These are phyloP conservation scores for Loxodonta africana DNA, from an alignment of 2,113 vertebrate genomes.

Conservation along the genomic window DNA sequence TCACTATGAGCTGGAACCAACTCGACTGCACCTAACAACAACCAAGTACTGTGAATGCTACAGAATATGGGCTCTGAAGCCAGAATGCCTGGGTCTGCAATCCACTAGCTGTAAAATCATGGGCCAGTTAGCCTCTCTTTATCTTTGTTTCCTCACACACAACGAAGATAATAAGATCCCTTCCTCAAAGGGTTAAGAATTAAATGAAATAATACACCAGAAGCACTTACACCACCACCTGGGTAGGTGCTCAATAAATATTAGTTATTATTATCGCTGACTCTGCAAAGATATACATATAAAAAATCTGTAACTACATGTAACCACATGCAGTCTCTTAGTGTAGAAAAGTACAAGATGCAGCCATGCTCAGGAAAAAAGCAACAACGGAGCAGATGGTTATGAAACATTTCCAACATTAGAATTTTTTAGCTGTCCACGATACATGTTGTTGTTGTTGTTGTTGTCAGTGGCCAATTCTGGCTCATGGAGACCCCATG, in stretches of 20 bases:
- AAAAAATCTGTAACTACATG: neutral
- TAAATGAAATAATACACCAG: conserved; percentile 7
- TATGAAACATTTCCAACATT: neutral
- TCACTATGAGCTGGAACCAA: too few species aligned
- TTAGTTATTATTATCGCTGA: neutral
- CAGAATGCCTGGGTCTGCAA: neutral
- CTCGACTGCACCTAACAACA: too few species aligned
- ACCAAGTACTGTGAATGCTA: too few species aligned
- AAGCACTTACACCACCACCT: neutral
- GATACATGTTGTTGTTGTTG: neutral
- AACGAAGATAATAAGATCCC: neutral
- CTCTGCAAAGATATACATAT: neutral
- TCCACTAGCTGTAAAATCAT: neutral
- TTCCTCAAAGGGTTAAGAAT: conserved; percentile 38
- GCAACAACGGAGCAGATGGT: neutral
- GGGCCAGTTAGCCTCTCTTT: neutral
- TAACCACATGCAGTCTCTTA: neutral
- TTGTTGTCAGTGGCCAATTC: neutral
- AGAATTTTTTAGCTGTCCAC: neutral
- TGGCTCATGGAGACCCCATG: neutral
- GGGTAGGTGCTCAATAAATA: neutral
- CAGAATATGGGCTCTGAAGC: neutral
- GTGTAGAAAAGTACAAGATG: neutral
- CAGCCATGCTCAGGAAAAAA: neutral
- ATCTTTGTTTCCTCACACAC: neutral